Percentiles rank a stretch among this genome's conserved stretches.
Conservation (phyloP, 1,140 invertebrate genomes). For the Drosophila persimilis region DNA sequence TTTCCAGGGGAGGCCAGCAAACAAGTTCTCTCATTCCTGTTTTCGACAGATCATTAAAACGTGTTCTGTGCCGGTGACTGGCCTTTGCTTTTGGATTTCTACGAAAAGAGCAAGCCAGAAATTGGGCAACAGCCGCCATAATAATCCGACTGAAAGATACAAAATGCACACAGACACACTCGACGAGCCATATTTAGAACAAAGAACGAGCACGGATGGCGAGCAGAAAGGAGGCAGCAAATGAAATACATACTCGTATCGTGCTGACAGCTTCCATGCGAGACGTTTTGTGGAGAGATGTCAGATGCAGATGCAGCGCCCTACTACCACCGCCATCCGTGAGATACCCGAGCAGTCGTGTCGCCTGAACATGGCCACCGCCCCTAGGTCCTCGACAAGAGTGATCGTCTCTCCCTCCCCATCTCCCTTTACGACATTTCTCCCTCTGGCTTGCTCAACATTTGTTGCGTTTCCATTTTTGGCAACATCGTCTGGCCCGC, state of each 20-base stretch:
- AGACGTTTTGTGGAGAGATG: slow-evolving; percentile 70
- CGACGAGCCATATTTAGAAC: slow-evolving; percentile 67
- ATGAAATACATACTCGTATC: slow-evolving; percentile 45
- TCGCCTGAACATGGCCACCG: slow-evolving; percentile 56
- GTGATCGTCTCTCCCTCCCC: slow-evolving; percentile 7
- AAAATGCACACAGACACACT: slow-evolving; percentile 41
- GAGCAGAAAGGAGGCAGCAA: slow-evolving; percentile 4
- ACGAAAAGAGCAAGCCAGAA: slow-evolving; percentile 50
- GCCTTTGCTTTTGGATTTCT: slow-evolving; percentile 28
- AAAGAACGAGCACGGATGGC: slow-evolving; percentile 41
- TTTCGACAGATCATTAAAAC: slow-evolving; percentile 63
- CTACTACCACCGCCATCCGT: slow-evolving; percentile 27
- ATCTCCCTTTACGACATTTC: background rate
- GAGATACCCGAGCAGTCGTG: slow-evolving; percentile 47
- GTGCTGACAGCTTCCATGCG: slow-evolving; percentile 58
- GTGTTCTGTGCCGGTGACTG: slow-evolving; percentile 33
- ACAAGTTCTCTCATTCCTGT: slow-evolving; percentile 66
- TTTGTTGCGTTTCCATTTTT: slow-evolving; percentile 34
- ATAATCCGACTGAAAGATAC: slow-evolving; percentile 40
- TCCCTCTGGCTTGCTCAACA: slow-evolving; percentile 30
- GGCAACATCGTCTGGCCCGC: slow-evolving; percentile 23
- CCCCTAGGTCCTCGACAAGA: slow-evolving; percentile 15
- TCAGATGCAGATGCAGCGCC: slow-evolving; percentile 24
- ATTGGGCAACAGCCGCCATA: slow-evolving; percentile 46
- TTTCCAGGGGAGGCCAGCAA: slow-evolving; percentile 42